Percentiles rank a stretch among this genome's conserved stretches.
These are phyloP conservation scores for Diabrotica virgifera DNA, from an alignment of 1,140 invertebrate species.

Conservation along the genomic window DNA sequence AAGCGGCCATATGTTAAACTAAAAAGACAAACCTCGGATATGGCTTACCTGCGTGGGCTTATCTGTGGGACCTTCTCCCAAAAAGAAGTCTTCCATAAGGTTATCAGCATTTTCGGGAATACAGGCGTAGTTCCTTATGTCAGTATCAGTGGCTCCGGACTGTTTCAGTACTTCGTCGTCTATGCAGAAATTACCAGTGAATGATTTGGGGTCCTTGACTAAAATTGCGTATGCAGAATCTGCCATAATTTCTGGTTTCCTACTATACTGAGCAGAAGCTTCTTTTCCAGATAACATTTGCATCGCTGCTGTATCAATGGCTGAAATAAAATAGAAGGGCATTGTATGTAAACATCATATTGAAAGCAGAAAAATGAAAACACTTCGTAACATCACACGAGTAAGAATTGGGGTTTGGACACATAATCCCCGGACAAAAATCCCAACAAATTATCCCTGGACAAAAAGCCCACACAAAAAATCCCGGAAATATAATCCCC, in stretches of 20 bases:
- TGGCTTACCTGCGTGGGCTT: too few relatives aligned
- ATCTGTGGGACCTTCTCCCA: conserved; percentile 58
- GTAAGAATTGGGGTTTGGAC: too few relatives aligned
- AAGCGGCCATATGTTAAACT: too few relatives aligned
- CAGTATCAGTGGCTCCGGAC: conserved; percentile 79
- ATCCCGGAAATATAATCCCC: too few relatives aligned
- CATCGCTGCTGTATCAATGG: conserved; percentile 94
- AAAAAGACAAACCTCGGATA: too few relatives aligned
- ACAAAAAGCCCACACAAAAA: too few relatives aligned
- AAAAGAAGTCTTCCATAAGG: conserved; percentile 88
- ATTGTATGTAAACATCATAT: too few relatives aligned
- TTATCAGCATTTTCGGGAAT: conserved; percentile 66
- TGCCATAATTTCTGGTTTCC: conserved; percentile 91
- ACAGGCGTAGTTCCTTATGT: conserved; percentile 74
- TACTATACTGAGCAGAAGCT: conserved; percentile 53
- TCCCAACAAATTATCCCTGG: too few relatives aligned
- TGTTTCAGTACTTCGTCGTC: conserved; percentile 87
- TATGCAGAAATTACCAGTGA: conserved; percentile 90
- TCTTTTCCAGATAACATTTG: conserved; percentile 85
- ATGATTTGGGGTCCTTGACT: conserved; percentile 69
- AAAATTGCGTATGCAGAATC: conserved; percentile 94
- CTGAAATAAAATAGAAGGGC: conserved; percentile 50
- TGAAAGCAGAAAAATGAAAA: too few relatives aligned
- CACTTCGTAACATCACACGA: too few relatives aligned
- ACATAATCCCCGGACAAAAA: too few relatives aligned